These are phyloP conservation scores for Myotis pilosus DNA, from an alignment of 2,797 vertebrate species.

Conservation along the genomic window DNA sequence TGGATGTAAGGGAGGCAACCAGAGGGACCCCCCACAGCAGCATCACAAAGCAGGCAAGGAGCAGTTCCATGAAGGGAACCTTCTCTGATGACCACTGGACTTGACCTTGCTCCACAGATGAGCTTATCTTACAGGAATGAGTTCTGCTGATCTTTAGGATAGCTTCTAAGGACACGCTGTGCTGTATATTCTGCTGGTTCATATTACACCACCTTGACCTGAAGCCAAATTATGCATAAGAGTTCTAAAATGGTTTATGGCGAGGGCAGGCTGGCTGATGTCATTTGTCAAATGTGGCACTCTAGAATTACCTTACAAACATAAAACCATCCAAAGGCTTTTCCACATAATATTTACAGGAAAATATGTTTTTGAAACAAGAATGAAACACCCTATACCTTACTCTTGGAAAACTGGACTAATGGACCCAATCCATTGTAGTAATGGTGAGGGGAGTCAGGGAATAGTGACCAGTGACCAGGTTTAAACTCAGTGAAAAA, in stretches of 20 bases:
- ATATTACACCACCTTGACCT: constrained; percentile 69
- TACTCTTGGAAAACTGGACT: neutral
- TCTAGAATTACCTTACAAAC: constrained; percentile 68
- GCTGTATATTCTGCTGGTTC: constrained; percentile 63
- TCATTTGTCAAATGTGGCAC: constrained; percentile 70
- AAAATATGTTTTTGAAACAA: constrained; percentile 31
- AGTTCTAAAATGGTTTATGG: constrained; percentile 73
- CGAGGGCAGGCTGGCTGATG: constrained; percentile 59
- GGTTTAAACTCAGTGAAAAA: neutral
- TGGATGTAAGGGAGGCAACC: no score
- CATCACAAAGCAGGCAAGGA: neutral
- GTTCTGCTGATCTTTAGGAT: constrained; percentile 70
- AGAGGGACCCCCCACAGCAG: neutral
- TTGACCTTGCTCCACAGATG: constrained; percentile 47
- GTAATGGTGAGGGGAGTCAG: neutral
- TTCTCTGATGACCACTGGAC: neutral
- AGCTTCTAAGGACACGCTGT: constrained; percentile 65
- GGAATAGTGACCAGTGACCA: neutral
- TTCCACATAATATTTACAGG: constrained; percentile 13
- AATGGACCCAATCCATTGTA: neutral
- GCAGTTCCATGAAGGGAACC: neutral
- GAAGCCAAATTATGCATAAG: constrained; percentile 70
- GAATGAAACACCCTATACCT: neutral
- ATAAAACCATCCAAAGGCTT: constrained; percentile 38
- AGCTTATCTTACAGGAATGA: constrained; percentile 64